These are phyloP conservation scores for Heliopora coerulea DNA, from an alignment of 92 coral and sea anemone genomes.

Conservation along the genomic window DNA sequence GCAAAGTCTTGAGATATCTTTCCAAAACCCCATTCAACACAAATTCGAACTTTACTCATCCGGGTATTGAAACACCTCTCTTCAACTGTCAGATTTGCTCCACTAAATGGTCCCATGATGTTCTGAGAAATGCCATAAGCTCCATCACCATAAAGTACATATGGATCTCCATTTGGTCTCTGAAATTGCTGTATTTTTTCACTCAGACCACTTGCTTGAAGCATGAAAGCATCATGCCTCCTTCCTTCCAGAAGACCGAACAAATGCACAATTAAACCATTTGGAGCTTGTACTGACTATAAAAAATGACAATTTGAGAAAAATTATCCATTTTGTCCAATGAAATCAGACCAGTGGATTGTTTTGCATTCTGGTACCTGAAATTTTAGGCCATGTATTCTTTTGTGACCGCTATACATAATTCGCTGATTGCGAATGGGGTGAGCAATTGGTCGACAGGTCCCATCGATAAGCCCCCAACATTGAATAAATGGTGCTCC, in stretches of 20 bases:
- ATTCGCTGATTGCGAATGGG: conserved; percentile 56
- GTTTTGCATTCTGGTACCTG: conserved; percentile 42
- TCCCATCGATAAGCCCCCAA: conserved; percentile 72
- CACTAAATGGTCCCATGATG: conserved; percentile 64
- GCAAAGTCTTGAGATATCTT: conserved; percentile 61
- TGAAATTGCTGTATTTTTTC: conserved; percentile 45
- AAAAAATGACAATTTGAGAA: no score
- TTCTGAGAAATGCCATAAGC: conserved; percentile 64
- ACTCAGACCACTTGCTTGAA: conserved; percentile 59
- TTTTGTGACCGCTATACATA: conserved; percentile 65
- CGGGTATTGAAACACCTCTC: conserved; percentile 51
- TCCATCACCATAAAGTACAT: conserved; percentile 65
- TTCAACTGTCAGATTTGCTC: conserved; percentile 51
- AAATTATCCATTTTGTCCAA: neutral
- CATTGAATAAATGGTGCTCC: conserved; percentile 58
- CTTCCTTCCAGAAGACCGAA: conserved; percentile 73
- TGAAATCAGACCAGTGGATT: neutral
- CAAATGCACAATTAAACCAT: conserved; percentile 59
- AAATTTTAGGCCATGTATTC: conserved; percentile 61
- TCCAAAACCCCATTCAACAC: conserved; percentile 73
- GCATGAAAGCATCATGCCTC: conserved; percentile 76
- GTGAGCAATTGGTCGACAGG: conserved; percentile 53
- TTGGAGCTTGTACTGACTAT: conserved; percentile 27
- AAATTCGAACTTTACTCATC: conserved; percentile 64
- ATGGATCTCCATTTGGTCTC: conserved; percentile 69